Evolutionary conservation across 2,888 invertebrate species (phyloP).

Genomic region (Agrochola lota): DNA sequence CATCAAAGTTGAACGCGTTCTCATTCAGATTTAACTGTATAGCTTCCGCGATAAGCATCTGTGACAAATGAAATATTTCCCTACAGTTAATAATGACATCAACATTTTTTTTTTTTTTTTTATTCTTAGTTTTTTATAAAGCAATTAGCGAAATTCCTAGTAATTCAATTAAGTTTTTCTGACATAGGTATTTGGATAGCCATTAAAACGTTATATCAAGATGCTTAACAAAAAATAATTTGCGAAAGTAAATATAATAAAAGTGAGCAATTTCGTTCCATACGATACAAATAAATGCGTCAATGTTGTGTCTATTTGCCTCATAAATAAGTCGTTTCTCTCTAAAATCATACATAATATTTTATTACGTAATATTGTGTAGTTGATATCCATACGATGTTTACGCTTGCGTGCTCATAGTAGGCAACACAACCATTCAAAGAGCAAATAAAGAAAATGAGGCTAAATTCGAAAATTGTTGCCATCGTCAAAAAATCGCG

Average conservation of each 20-base stretch:
- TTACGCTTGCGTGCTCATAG: constrained; percentile 24
- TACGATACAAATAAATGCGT: not conserved
- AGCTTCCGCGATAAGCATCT: constrained; percentile 46
- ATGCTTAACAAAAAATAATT: not conserved
- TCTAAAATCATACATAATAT: not conserved
- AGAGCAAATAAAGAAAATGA: constrained; percentile 56
- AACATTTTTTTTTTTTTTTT: too few relatives aligned
- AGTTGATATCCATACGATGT: not conserved
- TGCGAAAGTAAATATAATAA: constrained; percentile 6
- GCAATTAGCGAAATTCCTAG: constrained; percentile 48
- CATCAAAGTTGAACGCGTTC: constrained; percentile 41
- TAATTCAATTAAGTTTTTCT: constrained; percentile 44
- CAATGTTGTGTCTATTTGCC: not conserved
- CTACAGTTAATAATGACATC: constrained; percentile 36
- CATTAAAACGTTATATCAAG: constrained; percentile 12
- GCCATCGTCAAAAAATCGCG: constrained; percentile 62
- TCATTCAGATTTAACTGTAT: constrained; percentile 56
- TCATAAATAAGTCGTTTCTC: not conserved
- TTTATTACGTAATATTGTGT: constrained; percentile 6
- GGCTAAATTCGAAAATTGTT: constrained; percentile 67
- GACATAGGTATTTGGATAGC: constrained; percentile 7
- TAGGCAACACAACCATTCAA: constrained; percentile 28
- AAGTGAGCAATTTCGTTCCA: not conserved
- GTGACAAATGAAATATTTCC: constrained; percentile 53
- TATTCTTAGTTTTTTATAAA: constrained; percentile 22